These are phyloP conservation scores for Eulemur macaco DNA, from an alignment of 2,113 vertebrate genomes.

Conservation along the genomic window DNA sequence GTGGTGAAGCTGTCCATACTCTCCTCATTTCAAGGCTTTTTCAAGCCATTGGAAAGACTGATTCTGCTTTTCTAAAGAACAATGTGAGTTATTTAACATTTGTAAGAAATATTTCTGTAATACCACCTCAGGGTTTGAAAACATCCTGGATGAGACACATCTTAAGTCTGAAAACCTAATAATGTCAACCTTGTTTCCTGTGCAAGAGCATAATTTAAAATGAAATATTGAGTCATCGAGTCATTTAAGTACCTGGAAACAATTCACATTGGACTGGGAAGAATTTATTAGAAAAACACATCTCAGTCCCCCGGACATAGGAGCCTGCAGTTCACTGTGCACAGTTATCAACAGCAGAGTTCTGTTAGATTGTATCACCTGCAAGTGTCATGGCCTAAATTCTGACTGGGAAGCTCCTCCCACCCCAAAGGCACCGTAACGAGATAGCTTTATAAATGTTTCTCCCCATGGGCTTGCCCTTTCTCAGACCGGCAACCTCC, in stretches of 20 bases:
- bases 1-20: background rate
- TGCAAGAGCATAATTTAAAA: constrained; percentile 29
- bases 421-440: constrained; percentile 16
- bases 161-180: constrained; percentile 38
- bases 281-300: constrained; percentile 58
- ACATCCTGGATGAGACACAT: background rate
- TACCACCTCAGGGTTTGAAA: constrained; percentile 49
- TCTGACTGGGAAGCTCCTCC: constrained; percentile 22
- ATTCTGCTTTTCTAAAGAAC: constrained; percentile 53
- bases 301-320: background rate
- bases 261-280: constrained; percentile 19
- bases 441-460: constrained; percentile 50
- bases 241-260: constrained; percentile 53
- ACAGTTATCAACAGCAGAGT: background rate
- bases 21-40: constrained; percentile 18
- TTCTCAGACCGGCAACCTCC: constrained; percentile 51
- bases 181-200: constrained; percentile 49
- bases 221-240: constrained; percentile 54
- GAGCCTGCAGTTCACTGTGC: background rate
- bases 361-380: background rate
- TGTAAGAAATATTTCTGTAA: constrained; percentile 41
- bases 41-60: constrained; percentile 17
- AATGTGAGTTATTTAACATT: constrained; percentile 22
- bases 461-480: constrained; percentile 56
- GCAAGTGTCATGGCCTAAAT: constrained; percentile 43